These are phyloP conservation scores for Dynastes grantii DNA, from an alignment of 2,888 invertebrate species.

Conservation along the genomic window DNA sequence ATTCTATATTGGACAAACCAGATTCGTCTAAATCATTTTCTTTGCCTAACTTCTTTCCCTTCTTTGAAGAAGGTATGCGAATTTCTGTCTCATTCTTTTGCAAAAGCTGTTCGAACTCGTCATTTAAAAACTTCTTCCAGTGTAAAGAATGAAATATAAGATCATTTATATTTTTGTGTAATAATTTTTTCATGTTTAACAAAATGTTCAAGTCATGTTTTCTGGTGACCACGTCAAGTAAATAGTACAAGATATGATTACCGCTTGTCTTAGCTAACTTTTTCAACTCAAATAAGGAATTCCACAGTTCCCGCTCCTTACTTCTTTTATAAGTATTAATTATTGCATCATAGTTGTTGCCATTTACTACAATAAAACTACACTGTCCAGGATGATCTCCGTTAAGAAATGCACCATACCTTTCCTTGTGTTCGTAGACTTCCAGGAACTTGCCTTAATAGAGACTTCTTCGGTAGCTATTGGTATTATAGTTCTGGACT, in stretches of 20 bases:
- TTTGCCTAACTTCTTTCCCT: neutral
- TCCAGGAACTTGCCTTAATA: neutral
- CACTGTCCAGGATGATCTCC: neutral
- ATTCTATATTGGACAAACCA: neutral
- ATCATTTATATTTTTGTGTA: slow-evolving; percentile 2
- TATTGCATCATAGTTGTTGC: neutral
- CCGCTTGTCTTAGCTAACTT: neutral
- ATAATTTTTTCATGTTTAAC: neutral
- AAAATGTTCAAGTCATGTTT: slow-evolving; percentile 8
- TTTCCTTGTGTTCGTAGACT: neutral
- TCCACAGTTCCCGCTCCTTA: neutral
- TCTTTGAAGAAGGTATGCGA: too few species aligned
- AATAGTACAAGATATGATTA: neutral
- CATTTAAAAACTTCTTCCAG: neutral
- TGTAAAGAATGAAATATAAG: slow-evolving; percentile 4
- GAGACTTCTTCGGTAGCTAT: slow-evolving; percentile 4
- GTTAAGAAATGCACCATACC: neutral
- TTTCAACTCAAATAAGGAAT: slow-evolving; percentile 5
- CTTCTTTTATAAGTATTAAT: neutral
- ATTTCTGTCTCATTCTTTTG: neutral
- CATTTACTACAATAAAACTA: slow-evolving; percentile 2
- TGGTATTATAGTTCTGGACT: neutral
- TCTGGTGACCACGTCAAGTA: slow-evolving; percentile 6
- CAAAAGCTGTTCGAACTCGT: neutral
- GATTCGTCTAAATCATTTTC: neutral